A percentile compares a stretch with the other conserved stretches of the same genome.
These are phyloP conservation scores for Ylistrum balloti DNA, from an alignment of 1,140 invertebrate genomes.

Conservation along the genomic window DNA sequence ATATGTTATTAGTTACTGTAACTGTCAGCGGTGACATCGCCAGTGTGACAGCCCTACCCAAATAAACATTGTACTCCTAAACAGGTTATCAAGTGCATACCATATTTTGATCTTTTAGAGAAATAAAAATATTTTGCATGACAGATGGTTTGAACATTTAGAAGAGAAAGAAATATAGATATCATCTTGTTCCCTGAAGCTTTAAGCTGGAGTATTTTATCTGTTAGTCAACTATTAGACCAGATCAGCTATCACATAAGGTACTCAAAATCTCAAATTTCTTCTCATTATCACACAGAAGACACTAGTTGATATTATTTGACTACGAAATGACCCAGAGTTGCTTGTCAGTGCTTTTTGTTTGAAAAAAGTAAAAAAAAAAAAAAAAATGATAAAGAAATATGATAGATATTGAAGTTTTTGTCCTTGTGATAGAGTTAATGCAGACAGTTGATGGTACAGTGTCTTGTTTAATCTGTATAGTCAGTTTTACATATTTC, in stretches of 20 bases:
- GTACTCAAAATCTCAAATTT: not conserved
- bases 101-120: not conserved
- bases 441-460: too few relatives aligned
- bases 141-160: not conserved
- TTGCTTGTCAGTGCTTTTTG: too few relatives aligned
- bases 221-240: not conserved
- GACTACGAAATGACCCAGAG: too few relatives aligned
- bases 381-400: too few relatives aligned
- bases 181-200: not conserved
- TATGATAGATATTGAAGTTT: too few relatives aligned
- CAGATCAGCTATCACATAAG: not conserved
- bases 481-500: too few relatives aligned
- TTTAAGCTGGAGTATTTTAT: not conserved
- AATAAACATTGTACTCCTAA: not conserved
- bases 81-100: constrained; percentile 8
- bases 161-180: constrained; percentile 40
- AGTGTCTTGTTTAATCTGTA: too few relatives aligned
- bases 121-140: not conserved
- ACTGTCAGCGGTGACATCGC: not conserved
- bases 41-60: not conserved
- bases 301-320: too few relatives aligned
- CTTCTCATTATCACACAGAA: too few relatives aligned
- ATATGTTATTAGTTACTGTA: not conserved
- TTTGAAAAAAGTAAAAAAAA: too few relatives aligned
- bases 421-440: too few relatives aligned